Conservation (phyloP, 2,113 vertebrate genomes). For the Fulmarus glacialis region DNA sequence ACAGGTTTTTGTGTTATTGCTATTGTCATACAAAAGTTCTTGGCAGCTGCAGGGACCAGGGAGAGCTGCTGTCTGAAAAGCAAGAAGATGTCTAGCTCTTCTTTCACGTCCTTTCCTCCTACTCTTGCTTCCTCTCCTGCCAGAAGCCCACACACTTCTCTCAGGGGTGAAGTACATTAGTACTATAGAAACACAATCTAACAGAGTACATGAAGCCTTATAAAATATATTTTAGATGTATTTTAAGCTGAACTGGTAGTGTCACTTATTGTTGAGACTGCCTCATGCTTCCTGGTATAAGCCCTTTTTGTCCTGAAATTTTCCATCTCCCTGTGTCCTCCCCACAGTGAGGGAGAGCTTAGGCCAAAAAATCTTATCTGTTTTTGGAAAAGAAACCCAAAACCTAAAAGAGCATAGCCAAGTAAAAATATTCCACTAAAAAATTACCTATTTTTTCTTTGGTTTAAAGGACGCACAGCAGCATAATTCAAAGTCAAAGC, state of each 20-base stretch:
- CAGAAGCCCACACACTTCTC: background rate
- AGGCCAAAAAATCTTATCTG: background rate
- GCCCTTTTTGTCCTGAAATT: background rate
- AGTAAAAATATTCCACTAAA: background rate
- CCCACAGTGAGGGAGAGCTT: background rate
- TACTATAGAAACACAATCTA: background rate
- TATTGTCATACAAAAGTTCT: background rate
- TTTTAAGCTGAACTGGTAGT: background rate
- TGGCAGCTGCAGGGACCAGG: background rate
- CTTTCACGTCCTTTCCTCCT: background rate
- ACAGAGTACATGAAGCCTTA: background rate
- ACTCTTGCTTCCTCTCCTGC: background rate
- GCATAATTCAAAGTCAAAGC: background rate
- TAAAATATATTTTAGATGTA: background rate
- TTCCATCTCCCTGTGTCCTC: background rate
- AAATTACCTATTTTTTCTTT: background rate
- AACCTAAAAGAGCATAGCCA: background rate
- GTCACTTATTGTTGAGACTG: background rate
- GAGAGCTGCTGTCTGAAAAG: background rate
- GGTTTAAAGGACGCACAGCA: background rate
- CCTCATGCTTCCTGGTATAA: background rate
- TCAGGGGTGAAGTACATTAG: background rate
- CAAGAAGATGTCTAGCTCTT: background rate
- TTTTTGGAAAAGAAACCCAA: background rate
- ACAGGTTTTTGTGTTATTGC: background rate